Evolutionary conservation across 2,113 vertebrate genomes (phyloP), one percentile per base, ranked within the genome.

Genomic region (Lampris megalopsis): DNA sequence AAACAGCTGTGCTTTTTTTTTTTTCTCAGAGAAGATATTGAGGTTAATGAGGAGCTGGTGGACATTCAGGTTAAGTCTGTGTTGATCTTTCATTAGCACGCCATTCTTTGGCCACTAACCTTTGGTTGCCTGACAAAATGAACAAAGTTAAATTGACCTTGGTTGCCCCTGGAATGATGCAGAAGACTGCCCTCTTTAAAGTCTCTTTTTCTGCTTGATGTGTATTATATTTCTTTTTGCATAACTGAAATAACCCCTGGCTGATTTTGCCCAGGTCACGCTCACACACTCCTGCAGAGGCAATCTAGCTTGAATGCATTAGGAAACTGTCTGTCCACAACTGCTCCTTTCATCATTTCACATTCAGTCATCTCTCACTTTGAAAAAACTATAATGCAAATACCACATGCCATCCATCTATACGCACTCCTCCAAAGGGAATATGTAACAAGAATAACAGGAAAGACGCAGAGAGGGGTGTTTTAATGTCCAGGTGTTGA

Each of bases 371-470:
- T 77, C 71, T 71, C 40, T 4, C 48, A 50, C 41, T 70, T 6
- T 8, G 41, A 58, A 40, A 36, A 2, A 24, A 24, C 24, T 24
- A 49, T 69, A 81, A 81, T 68, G 53, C 35, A 78, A 81, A 79
- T 75, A 38, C 78, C 78, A 84, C 56, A 72, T 84, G 72, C 69
- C 41, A 60, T 42, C 47, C 63, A 68, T 72, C 37, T 57, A 67
- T 38, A 38, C 45, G 54, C 59, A 71, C 50, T 24, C 0, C 24
- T 24, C 24, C 24, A 24, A 24, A 24, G 24, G 24, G 24, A 24
- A 24, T 24, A 24, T 24, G 24, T 24, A 24, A 24, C 24, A 24
- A 24, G 24, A 24, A 24, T 24, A 24, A 24, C 24, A 24, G 24
- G 24, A 24, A 24, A 24, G 24, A 24, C 24, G 24, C 24, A 24